These are phyloP conservation scores for Halcyon badia DNA, from an alignment of 2,797 vertebrate species.

Conservation along the genomic window DNA sequence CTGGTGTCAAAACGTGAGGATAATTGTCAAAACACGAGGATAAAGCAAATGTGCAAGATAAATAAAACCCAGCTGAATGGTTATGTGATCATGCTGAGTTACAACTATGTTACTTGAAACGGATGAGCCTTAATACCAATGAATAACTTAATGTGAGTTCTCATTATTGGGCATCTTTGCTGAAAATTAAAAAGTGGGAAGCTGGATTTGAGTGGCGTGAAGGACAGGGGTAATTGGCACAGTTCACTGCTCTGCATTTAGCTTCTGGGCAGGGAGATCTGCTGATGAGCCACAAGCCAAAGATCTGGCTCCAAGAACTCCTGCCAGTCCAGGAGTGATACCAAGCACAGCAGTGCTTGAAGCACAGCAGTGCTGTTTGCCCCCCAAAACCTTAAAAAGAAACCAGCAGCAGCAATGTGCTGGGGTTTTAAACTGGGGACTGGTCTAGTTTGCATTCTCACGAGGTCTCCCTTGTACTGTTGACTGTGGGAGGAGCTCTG, in stretches of 20 bases:
- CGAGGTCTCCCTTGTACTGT: background rate
- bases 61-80: background rate
- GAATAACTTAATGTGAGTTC: background rate
- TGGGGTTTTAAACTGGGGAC: rapidly evolving
- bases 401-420: background rate
- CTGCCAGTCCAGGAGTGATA: background rate
- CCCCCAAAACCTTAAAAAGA: background rate
- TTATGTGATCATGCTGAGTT: background rate
- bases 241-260: background rate
- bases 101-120: background rate
- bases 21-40: background rate
- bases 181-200: background rate
- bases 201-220: background rate
- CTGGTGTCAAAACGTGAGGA: background rate
- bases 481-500: background rate
- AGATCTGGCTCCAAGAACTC: background rate
- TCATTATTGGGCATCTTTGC: background rate
- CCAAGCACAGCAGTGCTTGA: background rate
- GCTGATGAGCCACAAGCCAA: background rate
- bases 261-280: background rate
- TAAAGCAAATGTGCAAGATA: background rate
- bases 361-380: background rate
- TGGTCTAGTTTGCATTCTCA: background rate
- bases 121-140: background rate
- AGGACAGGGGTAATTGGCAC: background rate